phyloP scores from a whole-genome alignment of 2,888 invertebrate genomes.

The Lordiphosa fenestrarum region DNA sequence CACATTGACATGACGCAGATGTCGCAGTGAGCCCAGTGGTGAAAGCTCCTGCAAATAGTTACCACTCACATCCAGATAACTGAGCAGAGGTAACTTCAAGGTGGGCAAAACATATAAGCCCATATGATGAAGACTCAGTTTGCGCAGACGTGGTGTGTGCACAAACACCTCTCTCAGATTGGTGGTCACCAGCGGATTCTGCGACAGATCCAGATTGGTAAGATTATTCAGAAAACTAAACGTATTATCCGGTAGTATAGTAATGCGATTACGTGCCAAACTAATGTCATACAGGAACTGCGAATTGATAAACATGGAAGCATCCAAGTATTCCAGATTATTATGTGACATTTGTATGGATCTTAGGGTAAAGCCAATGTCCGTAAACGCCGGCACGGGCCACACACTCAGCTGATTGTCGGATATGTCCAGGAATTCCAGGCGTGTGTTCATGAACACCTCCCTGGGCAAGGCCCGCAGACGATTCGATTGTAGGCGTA shows the following conservation, averaged over 20 bases:
- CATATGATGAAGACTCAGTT: conserved; percentile 88
- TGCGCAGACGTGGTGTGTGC: conserved; percentile 90
- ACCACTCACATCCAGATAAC: conserved; percentile 89
- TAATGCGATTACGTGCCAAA: conserved; percentile 89
- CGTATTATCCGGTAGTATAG: conserved; percentile 92
- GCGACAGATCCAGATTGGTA: conserved; percentile 89
- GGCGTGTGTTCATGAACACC: conserved; percentile 88
- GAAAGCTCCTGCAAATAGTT: conserved; percentile 88
- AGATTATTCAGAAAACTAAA: conserved; percentile 90
- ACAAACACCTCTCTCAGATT: conserved; percentile 94
- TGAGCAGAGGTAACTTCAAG: conserved; percentile 88
- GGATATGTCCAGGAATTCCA: conserved; percentile 90
- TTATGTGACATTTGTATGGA: conserved; percentile 90
- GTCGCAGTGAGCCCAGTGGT: conserved; percentile 86
- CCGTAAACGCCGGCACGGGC: conserved; percentile 88
- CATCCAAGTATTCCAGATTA: conserved; percentile 91
- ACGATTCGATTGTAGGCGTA: conserved; percentile 87
- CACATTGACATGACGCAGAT: conserved; percentile 87
- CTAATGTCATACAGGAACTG: conserved; percentile 89
- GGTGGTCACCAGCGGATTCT: conserved; percentile 89
- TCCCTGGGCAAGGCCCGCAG: conserved; percentile 88
- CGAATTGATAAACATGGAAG: conserved; percentile 91
- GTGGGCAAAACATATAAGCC: conserved; percentile 89
- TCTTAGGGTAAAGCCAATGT: conserved; percentile 89
- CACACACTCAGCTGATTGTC: conserved; percentile 89